Evolutionary conservation across 2,113 vertebrate genomes (phyloP).

Genomic region (Odocoileus hemionus): DNA sequence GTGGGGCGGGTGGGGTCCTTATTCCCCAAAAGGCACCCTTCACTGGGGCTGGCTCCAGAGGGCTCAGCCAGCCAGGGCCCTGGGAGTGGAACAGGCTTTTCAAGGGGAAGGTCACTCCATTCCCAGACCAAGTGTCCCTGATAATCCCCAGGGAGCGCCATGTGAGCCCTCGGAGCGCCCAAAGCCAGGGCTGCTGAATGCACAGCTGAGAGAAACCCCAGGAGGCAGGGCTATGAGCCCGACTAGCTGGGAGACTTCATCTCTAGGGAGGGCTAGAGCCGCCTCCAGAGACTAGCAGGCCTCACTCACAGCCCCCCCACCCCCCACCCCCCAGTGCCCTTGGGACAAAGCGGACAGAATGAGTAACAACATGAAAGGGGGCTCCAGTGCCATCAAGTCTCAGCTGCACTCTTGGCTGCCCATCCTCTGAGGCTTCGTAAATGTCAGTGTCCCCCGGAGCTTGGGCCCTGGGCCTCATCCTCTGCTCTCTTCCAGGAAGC

Average conservation of each 20-base stretch:
- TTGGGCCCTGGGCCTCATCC: neutral
- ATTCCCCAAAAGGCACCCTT: neutral
- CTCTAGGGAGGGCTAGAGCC: fast-evolving
- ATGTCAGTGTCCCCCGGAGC: neutral
- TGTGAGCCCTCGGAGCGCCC: neutral
- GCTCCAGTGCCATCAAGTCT: neutral
- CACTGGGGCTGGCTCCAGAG: neutral
- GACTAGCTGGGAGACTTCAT: no score
- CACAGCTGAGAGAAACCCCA: neutral
- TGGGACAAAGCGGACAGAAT: neutral
- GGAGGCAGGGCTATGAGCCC: fast-evolving
- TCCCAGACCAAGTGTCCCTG: neutral
- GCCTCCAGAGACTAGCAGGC: neutral
- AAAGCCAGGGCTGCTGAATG: neutral
- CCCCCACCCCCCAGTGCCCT: neutral
- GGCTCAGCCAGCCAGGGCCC: neutral
- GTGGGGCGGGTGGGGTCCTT: no score
- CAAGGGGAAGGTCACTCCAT: neutral
- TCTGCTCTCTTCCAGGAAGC: fast-evolving
- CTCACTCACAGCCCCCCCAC: neutral
- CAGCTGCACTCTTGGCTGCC: neutral
- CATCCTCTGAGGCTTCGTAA: no score
- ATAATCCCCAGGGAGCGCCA: neutral
- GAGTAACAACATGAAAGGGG: neutral
- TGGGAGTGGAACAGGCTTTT: neutral